Base-by-base conservation (phyloP, 2,888 invertebrate genomes). In the Pandemis heparana region DNA sequence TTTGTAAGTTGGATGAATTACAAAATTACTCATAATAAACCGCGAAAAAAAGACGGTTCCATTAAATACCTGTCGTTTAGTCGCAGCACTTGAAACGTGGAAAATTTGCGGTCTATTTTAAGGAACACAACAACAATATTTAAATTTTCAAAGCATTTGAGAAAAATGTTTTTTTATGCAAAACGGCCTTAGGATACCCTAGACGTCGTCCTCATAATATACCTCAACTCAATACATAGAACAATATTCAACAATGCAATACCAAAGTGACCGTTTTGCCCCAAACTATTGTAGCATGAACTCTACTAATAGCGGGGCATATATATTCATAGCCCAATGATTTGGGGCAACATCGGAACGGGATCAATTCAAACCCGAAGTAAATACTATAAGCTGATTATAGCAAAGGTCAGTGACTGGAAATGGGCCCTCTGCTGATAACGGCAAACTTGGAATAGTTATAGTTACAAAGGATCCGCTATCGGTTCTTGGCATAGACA, bases 321-420 rank as follows among this genome's bases (percentile, higher is more conserved):
- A 72, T 65, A 14, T 62, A 73, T 63, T 69, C 56, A 48, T 14
- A 46, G 46, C 23, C 46, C 43, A 59, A 10, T 63, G 68, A 64
- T 69, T 73, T 32, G 39, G 63, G 68, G 46, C 39, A 68, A 63
- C 38, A n/a, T 69, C 39, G 56, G 18, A 46, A 38, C 66, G 18
- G 46, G 43, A 68, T 51, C 63, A 69, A 73, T 68, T 68, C 68
- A 48, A 73, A 69, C 48, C 63, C 68, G 38, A 46, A 48, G 67
- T 72, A 68, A 73, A 73, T 73, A 59, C 63, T 68, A 68, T 59
- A 39, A 73, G 63, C 64, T 69, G 59, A 73, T 73, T 73, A 69
- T 38, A 18, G 39, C 59, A 41, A 66, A 63, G 73, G 59, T 64
- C 68, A 73, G 39, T 69, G 73, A 41, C 68, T 69, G 63, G 68